Percentiles rank a stretch among this genome's conserved stretches.
These are phyloP conservation scores for Arge pagana DNA, from an alignment of 2,888 invertebrate genomes.

Conservation along the genomic window DNA sequence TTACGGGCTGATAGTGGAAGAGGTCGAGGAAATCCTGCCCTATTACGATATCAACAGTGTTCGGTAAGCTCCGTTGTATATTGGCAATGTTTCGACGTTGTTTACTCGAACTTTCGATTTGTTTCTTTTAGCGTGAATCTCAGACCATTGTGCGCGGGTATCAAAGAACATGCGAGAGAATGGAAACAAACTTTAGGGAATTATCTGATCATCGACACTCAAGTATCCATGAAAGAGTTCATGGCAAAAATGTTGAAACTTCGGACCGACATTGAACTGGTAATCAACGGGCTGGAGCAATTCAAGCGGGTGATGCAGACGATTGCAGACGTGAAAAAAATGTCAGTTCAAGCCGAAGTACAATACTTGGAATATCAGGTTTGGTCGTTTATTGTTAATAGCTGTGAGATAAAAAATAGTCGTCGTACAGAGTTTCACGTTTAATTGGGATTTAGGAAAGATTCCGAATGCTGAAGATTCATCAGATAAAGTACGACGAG, in stretches of 20 bases:
- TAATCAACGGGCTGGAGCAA: constrained; percentile 77
- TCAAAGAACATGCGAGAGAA: constrained; percentile 74
- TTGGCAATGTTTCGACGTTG: neutral
- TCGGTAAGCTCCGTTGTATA: constrained; percentile 50
- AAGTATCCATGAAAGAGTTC: constrained; percentile 70
- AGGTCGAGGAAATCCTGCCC: constrained; percentile 65
- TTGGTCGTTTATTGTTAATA: neutral
- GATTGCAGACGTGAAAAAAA: constrained; percentile 74
- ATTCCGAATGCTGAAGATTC: constrained; percentile 74
- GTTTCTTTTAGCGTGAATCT: constrained; percentile 67
- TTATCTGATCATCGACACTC: constrained; percentile 70
- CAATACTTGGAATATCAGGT: constrained; percentile 66
- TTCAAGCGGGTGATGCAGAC: constrained; percentile 86
- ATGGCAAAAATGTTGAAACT: constrained; percentile 70
- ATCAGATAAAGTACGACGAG: constrained; percentile 67
- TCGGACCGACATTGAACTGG: constrained; percentile 71
- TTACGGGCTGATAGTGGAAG: constrained; percentile 76
- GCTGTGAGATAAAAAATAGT: too few relatives aligned
- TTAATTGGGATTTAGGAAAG: constrained; percentile 65
- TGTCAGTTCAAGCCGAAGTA: constrained; percentile 78
- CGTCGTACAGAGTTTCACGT: neutral
- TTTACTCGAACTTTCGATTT: constrained; percentile 26
- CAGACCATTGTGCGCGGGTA: constrained; percentile 69
- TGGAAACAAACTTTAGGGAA: constrained; percentile 80
- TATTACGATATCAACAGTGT: constrained; percentile 72